A percentile compares a stretch with the other conserved stretches of the same genome.
These are phyloP conservation scores for Arbacia lixula DNA, from an alignment of 53 echinoderm and acorn worm species.

Conservation along the genomic window DNA sequence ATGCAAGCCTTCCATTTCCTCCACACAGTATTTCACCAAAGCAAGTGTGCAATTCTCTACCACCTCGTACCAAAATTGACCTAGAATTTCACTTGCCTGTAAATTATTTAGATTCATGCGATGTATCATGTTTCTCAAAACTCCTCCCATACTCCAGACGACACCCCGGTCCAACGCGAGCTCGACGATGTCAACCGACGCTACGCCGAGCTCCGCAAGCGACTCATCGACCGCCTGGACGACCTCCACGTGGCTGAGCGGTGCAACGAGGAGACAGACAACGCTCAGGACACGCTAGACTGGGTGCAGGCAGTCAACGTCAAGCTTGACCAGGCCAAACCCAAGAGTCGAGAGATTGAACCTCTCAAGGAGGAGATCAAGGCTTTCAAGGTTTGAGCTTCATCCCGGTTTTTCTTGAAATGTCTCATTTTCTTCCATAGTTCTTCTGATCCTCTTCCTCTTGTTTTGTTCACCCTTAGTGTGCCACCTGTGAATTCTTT, in stretches of 20 bases:
- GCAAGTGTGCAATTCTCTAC: no score
- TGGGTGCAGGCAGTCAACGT: slow-evolving; percentile 75
- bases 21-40: no score
- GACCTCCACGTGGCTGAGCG: slow-evolving; percentile 89
- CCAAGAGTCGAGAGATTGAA: slow-evolving; percentile 74
- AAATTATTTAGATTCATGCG: no score
- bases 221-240: slow-evolving; percentile 73
- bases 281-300: slow-evolving; percentile 70
- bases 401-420: no score
- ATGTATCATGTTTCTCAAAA: background rate
- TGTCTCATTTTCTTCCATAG: no score
- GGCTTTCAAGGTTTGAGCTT: slow-evolving; percentile 75
- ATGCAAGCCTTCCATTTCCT: no score
- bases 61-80: no score
- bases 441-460: no score
- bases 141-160: slow-evolving; percentile 39
- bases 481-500: no score
- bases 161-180: slow-evolving; percentile 78
- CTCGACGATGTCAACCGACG: slow-evolving; percentile 84
- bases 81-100: no score
- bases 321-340: slow-evolving; percentile 79
- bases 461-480: no score
- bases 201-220: slow-evolving; percentile 80
- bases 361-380: slow-evolving; percentile 82
- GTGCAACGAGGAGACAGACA: slow-evolving; percentile 85